phyloP scores from a whole-genome alignment of 2,113 vertebrate species.

The Rhagologus leucostigma region DNA sequence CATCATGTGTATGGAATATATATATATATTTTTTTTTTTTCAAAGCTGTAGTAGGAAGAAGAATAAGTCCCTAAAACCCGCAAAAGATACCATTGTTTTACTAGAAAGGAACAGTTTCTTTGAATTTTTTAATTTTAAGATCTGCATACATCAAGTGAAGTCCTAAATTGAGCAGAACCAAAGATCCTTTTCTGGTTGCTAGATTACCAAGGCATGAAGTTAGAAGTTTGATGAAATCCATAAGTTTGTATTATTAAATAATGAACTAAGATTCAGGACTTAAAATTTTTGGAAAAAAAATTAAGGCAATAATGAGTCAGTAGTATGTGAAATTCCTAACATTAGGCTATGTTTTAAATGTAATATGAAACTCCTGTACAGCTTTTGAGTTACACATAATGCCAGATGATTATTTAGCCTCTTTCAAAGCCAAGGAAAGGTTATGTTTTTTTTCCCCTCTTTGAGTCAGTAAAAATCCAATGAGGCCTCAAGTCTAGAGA shows the following conservation, averaged over 20 bases:
- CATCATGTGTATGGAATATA: too few relatives aligned
- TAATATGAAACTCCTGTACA: neutral
- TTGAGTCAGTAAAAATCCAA: neutral
- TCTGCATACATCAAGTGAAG: neutral
- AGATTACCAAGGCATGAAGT: neutral
- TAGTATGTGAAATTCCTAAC: neutral
- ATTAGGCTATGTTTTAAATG: neutral
- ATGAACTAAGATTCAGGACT: neutral
- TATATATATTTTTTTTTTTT: too few relatives aligned
- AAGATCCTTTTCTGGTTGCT: neutral
- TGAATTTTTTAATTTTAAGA: neutral
- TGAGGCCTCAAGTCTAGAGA: neutral
- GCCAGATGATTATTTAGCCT: neutral
- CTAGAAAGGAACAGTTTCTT: neutral
- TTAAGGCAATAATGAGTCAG: neutral
- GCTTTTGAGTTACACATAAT: neutral
- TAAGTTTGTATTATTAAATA: neutral
- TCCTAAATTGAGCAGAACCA: neutral
- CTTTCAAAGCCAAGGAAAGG: neutral
- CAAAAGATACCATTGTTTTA: neutral
- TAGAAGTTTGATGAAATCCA: neutral
- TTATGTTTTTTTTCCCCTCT: neutral
- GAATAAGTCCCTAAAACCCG: neutral
- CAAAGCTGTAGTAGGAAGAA: neutral
- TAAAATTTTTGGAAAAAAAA: neutral